A percentile compares a stretch with the other conserved stretches of the same genome.
phyloP scores from a whole-genome alignment of 2,888 invertebrate genomes.

The Dascillus cervinus region DNA sequence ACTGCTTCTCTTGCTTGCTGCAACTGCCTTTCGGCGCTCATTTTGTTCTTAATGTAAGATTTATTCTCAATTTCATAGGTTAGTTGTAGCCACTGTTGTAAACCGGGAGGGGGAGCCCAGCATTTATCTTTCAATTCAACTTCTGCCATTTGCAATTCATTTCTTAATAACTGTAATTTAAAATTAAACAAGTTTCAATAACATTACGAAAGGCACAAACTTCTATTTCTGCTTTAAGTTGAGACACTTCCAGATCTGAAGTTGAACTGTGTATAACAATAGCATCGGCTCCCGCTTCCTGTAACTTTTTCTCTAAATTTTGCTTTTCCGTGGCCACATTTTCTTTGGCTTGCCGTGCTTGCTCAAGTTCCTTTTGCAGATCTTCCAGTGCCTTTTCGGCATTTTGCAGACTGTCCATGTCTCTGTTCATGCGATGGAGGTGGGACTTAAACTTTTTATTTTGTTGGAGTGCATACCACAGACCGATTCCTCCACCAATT shows the following conservation, averaged over 20 bases:
- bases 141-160: conserved; percentile 79
- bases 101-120: conserved; percentile 80
- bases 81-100: conserved; percentile 92
- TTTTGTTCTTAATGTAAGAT: conserved; percentile 76
- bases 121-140: conserved; percentile 84
- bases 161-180: conserved; percentile 58
- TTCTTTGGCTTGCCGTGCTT: conserved; percentile 76
- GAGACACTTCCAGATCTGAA: conserved; percentile 73
- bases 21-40: conserved; percentile 73
- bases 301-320: conserved; percentile 71
- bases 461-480: conserved; percentile 88
- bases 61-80: conserved; percentile 94
- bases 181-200: conserved; percentile 1
- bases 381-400: conserved; percentile 83
- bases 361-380: conserved; percentile 77
- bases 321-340: conserved; percentile 73
- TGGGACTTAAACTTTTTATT: conserved; percentile 82
- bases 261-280: conserved; percentile 60
- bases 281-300: conserved; percentile 63
- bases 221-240: conserved; percentile 78
- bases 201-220: too few relatives aligned
- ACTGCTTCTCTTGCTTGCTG: conserved; percentile 85
- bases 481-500: conserved; percentile 76
- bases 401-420: conserved; percentile 86
- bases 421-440: conserved; percentile 84